These are phyloP conservation scores for Piezodorus guildinii DNA, from an alignment of 1,140 invertebrate genomes.

Conservation along the genomic window DNA sequence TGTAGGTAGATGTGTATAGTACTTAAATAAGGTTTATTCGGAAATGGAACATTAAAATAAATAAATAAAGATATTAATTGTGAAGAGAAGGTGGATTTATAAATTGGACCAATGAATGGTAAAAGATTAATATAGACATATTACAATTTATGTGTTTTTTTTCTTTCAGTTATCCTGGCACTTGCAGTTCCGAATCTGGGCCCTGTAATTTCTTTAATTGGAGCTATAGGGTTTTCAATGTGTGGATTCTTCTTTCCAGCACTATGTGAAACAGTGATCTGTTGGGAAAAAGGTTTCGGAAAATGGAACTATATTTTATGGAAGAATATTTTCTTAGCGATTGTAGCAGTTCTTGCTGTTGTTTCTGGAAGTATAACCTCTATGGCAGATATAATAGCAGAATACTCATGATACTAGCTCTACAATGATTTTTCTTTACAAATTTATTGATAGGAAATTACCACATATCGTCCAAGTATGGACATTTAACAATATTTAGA, in stretches of 20 bases:
- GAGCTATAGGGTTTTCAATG: conserved; percentile 46
- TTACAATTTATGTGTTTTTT: conserved; percentile 30
- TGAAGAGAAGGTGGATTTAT: too few species aligned
- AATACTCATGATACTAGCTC: conserved; percentile 1
- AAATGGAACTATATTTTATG: conserved; percentile 21
- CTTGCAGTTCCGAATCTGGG: conserved; percentile 46
- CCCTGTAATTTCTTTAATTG: conserved; percentile 51
- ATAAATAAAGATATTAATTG: too few species aligned
- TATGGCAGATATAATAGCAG: conserved; percentile 43
- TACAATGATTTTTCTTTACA: too few species aligned
- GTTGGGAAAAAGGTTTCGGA: conserved; percentile 22
- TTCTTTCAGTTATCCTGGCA: conserved; percentile 37
- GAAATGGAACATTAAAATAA: too few species aligned
- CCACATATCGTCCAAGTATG: too few species aligned
- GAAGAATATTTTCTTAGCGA: conserved; percentile 23
- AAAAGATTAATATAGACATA: background rate
- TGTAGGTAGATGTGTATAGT: too few species aligned
- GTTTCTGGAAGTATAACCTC: conserved; percentile 50
- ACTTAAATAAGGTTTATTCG: too few species aligned
- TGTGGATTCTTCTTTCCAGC: conserved; percentile 52
- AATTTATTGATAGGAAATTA: too few species aligned
- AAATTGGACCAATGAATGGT: too few species aligned
- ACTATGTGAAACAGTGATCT: conserved; percentile 40
- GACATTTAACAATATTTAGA: too few species aligned
- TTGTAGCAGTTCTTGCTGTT: conserved; percentile 48